Evolutionary conservation across 2,888 invertebrate genomes (phyloP).

Genomic region (Drosophila incognita): DNA sequence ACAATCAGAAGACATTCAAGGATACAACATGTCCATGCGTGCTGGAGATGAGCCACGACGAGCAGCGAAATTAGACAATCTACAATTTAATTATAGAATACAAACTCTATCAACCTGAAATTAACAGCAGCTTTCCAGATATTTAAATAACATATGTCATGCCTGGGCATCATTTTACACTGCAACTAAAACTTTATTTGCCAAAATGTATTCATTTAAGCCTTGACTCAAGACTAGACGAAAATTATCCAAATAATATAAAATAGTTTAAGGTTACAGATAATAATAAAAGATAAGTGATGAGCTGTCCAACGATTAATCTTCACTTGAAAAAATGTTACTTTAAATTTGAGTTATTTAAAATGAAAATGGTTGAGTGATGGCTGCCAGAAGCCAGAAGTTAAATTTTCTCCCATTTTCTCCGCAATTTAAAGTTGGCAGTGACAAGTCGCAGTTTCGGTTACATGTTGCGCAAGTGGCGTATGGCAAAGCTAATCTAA

Average conservation of each 20-base stretch:
- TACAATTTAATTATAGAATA: constrained; percentile 1
- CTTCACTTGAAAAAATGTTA: background rate
- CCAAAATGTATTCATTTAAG: background rate
- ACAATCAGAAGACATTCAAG: constrained; percentile 26
- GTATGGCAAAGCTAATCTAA: background rate
- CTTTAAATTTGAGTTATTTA: background rate
- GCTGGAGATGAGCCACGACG: constrained; percentile 30
- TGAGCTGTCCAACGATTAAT: background rate
- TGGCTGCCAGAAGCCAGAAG: too few species aligned
- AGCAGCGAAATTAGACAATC: constrained; percentile 2
- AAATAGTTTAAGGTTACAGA: background rate
- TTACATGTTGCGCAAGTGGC: too few species aligned
- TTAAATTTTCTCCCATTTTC: background rate
- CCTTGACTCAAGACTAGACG: background rate
- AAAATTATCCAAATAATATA: background rate
- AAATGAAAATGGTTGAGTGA: background rate
- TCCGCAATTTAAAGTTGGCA: too few species aligned
- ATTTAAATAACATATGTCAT: background rate
- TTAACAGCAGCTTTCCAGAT: background rate
- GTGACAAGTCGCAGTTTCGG: background rate
- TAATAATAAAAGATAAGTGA: background rate
- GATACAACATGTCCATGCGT: background rate
- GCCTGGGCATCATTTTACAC: background rate
- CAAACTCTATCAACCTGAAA: background rate
- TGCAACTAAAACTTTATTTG: background rate